These are phyloP conservation scores for Oxyruncus cristatus DNA, from an alignment of 2,113 vertebrate genomes.

Conservation along the genomic window DNA sequence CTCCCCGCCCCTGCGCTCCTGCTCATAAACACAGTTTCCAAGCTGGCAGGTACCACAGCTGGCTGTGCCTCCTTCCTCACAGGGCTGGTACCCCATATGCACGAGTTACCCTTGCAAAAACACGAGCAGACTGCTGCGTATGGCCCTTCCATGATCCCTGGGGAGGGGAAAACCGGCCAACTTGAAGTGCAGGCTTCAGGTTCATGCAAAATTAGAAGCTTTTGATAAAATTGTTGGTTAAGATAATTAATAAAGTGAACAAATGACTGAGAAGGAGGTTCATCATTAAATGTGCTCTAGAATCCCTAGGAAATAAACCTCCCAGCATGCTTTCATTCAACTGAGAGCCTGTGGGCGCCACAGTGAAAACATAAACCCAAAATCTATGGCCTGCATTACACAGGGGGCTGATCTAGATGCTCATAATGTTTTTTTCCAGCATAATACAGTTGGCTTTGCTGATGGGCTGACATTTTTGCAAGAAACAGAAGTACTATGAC, in stretches of 20 bases:
- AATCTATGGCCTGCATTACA: neutral
- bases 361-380: neutral
- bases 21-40: neutral
- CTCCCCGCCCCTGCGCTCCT: neutral
- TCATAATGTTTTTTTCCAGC: neutral
- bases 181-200: neutral
- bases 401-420: neutral
- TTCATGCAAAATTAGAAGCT: neutral
- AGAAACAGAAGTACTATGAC: neutral
- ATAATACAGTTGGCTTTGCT: neutral
- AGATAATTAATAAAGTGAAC: neutral
- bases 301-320: neutral
- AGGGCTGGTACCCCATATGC: neutral
- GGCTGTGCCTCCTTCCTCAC: neutral
- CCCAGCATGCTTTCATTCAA: neutral
- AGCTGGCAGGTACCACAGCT: neutral
- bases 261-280: neutral
- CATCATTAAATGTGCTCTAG: neutral
- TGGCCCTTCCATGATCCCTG: neutral
- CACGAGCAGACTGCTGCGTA: accelerated
- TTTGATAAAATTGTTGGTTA: neutral
- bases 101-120: neutral
- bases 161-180: neutral
- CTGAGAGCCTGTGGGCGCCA: neutral
- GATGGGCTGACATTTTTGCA: neutral